phyloP scores from a whole-genome alignment of 64 coral and sea anemone species.

The Montipora foliosa region DNA sequence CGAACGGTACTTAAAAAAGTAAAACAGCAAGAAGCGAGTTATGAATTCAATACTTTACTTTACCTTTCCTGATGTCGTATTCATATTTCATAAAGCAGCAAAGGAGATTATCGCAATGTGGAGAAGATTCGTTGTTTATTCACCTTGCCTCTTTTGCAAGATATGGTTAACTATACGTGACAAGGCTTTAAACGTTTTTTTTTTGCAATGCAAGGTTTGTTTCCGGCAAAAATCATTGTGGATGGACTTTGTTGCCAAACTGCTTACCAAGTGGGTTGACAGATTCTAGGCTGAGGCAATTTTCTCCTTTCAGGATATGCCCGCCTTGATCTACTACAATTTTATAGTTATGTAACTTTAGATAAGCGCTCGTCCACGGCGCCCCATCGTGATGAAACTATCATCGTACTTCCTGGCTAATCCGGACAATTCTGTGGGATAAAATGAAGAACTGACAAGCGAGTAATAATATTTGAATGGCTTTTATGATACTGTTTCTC shows the following conservation, averaged over 20 bases:
- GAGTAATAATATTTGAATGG: too few species aligned
- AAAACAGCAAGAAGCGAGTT: not conserved
- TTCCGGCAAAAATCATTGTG: not conserved
- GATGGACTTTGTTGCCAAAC: not conserved
- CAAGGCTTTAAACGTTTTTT: not conserved
- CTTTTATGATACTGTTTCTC: too few species aligned
- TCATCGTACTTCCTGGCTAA: not conserved
- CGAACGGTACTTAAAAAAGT: not conserved
- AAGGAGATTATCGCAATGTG: not conserved
- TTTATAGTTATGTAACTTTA: not conserved
- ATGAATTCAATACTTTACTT: not conserved
- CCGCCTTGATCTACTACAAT: not conserved
- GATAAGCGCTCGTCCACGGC: not conserved
- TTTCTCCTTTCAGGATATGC: not conserved
- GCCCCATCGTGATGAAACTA: not conserved
- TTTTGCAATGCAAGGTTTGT: not conserved
- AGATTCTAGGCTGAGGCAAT: not conserved
- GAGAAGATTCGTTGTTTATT: not conserved
- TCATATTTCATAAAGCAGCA: not conserved
- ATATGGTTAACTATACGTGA: not conserved
- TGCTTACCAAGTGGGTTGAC: not conserved
- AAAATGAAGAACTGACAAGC: not conserved
- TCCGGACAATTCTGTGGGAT: not conserved
- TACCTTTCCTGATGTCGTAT: not conserved
- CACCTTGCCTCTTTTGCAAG: not conserved